Conservation (phyloP, 2,113 vertebrate species). For the Phyllostomus discolor region DNA sequence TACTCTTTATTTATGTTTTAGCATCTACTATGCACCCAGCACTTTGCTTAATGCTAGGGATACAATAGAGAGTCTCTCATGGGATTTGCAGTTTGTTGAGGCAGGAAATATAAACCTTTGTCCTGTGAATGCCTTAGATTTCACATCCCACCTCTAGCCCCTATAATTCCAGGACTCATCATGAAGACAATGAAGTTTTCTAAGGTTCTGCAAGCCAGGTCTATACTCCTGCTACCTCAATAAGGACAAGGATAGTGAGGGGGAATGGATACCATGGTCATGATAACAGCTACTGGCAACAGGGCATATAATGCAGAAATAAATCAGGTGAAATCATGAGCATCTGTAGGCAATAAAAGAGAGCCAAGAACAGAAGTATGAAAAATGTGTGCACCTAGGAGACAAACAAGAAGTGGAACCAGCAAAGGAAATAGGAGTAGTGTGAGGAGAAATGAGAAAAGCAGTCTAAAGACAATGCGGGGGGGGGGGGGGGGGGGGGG, state of each 20-base stretch:
- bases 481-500: no score
- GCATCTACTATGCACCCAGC: neutral
- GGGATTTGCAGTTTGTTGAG: neutral
- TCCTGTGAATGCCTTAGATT: neutral
- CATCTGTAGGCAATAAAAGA: neutral
- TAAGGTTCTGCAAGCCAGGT: neutral
- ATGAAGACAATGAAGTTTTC: neutral
- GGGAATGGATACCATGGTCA: neutral
- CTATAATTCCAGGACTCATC: neutral
- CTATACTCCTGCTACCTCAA: neutral
- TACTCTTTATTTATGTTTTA: neutral
- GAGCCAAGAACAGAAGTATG: neutral
- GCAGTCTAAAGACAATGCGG: neutral
- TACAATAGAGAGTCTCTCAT: neutral
- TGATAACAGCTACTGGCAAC: neutral
- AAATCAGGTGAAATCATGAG: neutral
- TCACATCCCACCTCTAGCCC: neutral
- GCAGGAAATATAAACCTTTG: neutral
- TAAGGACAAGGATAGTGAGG: neutral
- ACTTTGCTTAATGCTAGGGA: neutral
- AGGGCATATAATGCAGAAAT: neutral
- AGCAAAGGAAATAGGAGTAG: neutral
- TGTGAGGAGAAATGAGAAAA: neutral
- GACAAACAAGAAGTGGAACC: neutral
- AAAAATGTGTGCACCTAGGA: neutral